A percentile compares a stretch with the other conserved stretches of the same genome.
Evolutionary conservation across 2,888 invertebrate species (phyloP).

Genomic region (Elmis aenea): DNA sequence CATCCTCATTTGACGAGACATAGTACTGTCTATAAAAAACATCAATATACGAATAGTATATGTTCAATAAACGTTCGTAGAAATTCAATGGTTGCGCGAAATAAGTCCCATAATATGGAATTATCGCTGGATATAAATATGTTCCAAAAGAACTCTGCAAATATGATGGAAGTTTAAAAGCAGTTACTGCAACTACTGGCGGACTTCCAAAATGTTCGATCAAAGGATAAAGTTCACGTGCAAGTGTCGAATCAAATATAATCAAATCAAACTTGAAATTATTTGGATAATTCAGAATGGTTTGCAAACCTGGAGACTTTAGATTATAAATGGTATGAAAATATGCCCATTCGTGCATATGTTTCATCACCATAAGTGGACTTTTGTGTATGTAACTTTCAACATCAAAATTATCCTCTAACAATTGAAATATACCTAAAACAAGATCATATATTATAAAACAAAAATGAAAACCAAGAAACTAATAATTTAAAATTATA

Average conservation of each 20-base stretch:
- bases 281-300: conserved; percentile 23
- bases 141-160: conserved; percentile 24
- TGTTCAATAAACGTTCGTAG: conserved; percentile 28
- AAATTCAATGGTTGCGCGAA: conserved; percentile 29
- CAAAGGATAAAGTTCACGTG: conserved; percentile 27
- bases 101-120: conserved; percentile 27
- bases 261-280: conserved; percentile 27
- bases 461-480: too few species aligned
- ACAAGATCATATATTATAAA: too few species aligned
- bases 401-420: conserved; percentile 13
- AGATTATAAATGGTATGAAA: conserved; percentile 20
- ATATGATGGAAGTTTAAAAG: conserved; percentile 24
- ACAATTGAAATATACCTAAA: conserved; percentile 17
- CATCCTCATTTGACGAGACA: conserved; percentile 22
- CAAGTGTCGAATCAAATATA: conserved; percentile 25
- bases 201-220: conserved; percentile 26
- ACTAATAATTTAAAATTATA: too few species aligned
- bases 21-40: conserved; percentile 22
- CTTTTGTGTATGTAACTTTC: conserved; percentile 6
- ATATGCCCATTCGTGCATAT: too few species aligned
- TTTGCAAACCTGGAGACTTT: conserved; percentile 19
- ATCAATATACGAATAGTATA: conserved; percentile 19
- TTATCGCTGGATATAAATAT: conserved; percentile 29
- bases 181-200: conserved; percentile 25
- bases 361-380: conserved; percentile 11